These are phyloP conservation scores for Sebastes goodei DNA, from an alignment of 2,797 vertebrate species.

Conservation along the genomic window DNA sequence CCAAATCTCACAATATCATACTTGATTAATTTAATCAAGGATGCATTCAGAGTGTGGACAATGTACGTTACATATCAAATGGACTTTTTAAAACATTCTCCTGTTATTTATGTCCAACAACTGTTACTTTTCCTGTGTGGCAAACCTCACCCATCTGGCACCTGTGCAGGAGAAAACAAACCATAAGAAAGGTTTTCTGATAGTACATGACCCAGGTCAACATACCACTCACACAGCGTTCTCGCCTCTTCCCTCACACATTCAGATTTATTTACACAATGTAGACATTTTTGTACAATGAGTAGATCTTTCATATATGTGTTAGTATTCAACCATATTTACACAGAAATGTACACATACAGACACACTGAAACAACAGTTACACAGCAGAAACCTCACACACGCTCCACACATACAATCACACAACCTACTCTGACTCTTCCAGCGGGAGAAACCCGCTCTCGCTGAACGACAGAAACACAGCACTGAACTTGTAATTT, in stretches of 20 bases:
- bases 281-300: slow-evolving; percentile 47
- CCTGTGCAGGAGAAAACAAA: slow-evolving; percentile 8
- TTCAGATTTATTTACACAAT: slow-evolving; percentile 44
- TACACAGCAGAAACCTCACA: background rate
- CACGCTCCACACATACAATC: slow-evolving; percentile 20
- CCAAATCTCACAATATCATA: background rate
- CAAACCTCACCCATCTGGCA: slow-evolving; percentile 35
- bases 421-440: slow-evolving; percentile 44
- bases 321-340: slow-evolving; percentile 56
- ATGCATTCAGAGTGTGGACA: background rate
- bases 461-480: slow-evolving; percentile 80
- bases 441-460: slow-evolving; percentile 55
- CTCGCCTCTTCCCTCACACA: slow-evolving; percentile 10
- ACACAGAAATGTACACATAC: slow-evolving; percentile 35
- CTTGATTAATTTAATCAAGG: background rate
- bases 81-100: slow-evolving; percentile 22
- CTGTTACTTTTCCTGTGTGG: slow-evolving; percentile 19
- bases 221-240: slow-evolving; percentile 12
- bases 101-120: slow-evolving; percentile 35
- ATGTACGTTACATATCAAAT: background rate
- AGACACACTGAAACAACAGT: slow-evolving; percentile 16
- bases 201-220: slow-evolving; percentile 11
- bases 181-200: slow-evolving; percentile 12
- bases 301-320: slow-evolving; percentile 50
- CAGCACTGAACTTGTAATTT: slow-evolving; percentile 99